A percentile compares a stretch with the other conserved stretches of the same genome.
Evolutionary conservation across 1,140 invertebrate species (phyloP).

Genomic region (Drosophila aff.): DNA sequence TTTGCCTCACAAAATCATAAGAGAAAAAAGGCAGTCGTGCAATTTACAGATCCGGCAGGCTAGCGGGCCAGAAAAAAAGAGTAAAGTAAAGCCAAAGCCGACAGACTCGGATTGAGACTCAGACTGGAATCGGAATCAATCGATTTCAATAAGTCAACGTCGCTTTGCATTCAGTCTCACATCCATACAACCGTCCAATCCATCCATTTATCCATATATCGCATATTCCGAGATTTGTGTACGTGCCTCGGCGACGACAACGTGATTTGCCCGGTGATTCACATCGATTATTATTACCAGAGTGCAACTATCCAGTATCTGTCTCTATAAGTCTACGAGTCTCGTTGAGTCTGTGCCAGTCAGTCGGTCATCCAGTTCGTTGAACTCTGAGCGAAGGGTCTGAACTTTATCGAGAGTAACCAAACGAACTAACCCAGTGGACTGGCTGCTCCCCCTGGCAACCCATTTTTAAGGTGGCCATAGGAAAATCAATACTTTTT

Average conservation of each 20-base stretch:
- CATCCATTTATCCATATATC: slow-evolving; percentile 23
- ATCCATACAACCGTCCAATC: slow-evolving; percentile 38
- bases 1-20: slow-evolving; percentile 42
- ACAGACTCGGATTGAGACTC: slow-evolving; percentile 17
- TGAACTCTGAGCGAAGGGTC: slow-evolving; percentile 49
- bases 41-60: slow-evolving; percentile 58
- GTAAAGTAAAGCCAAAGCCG: slow-evolving; percentile 9
- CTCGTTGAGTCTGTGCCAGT: slow-evolving; percentile 18
- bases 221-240: slow-evolving; percentile 50
- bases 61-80: neutral
- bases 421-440: slow-evolving; percentile 64
- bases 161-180: slow-evolving; percentile 25
- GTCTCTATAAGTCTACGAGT: slow-evolving; percentile 7
- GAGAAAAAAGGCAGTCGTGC: slow-evolving; percentile 20
- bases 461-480: slow-evolving; percentile 24
- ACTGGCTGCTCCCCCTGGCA: slow-evolving; percentile 23
- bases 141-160: slow-evolving; percentile 69
- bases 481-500: slow-evolving; percentile 49
- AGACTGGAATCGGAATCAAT: slow-evolving; percentile 55
- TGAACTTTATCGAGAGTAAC: slow-evolving; percentile 43
- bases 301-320: neutral
- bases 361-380: slow-evolving; percentile 43
- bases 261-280: slow-evolving; percentile 68
- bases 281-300: slow-evolving; percentile 35
- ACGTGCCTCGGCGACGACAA: slow-evolving; percentile 61